These are phyloP conservation scores for Geococcyx californianus DNA, from an alignment of 2,113 vertebrate species.

Conservation along the genomic window DNA sequence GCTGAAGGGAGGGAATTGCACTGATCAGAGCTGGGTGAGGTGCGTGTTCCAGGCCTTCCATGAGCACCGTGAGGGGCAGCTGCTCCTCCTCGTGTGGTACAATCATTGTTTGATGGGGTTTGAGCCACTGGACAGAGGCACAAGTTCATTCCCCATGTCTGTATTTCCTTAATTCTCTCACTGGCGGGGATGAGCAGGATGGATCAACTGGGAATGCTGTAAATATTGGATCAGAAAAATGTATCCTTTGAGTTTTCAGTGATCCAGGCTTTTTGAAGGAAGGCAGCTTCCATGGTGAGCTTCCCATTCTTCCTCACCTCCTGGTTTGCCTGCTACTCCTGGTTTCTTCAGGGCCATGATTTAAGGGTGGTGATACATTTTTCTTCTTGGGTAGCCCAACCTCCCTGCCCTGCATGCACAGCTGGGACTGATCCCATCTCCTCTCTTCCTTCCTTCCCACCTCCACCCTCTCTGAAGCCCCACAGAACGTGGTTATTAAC, in stretches of 20 bases:
- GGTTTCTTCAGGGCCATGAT: neutral
- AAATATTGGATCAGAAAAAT: constrained; percentile 68
- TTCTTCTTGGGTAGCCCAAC: neutral
- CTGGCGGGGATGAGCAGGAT: constrained; percentile 71
- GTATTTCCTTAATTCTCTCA: constrained; percentile 71
- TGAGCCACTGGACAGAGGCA: neutral
- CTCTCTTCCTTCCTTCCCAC: neutral
- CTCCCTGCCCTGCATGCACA: rapidly evolving
- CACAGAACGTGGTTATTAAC: neutral
- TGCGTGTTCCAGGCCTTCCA: too few species aligned
- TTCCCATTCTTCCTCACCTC: neutral
- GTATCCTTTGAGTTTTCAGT: constrained; percentile 76
- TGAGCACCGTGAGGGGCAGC: too few species aligned
- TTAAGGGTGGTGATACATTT: neutral
- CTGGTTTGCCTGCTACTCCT: neutral
- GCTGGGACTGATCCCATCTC: neutral
- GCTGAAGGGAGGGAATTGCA: rapidly evolving
- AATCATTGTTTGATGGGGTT: neutral
- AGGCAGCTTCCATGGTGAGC: neutral
- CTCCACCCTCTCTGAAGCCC: neutral
- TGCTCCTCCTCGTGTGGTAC: neutral
- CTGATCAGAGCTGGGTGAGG: neutral
- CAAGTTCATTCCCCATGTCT: neutral
- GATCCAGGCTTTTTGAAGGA: neutral
- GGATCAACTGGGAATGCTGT: neutral